These are phyloP conservation scores for Cryptoprocta ferox DNA, from an alignment of 2,797 vertebrate species.

Conservation along the genomic window DNA sequence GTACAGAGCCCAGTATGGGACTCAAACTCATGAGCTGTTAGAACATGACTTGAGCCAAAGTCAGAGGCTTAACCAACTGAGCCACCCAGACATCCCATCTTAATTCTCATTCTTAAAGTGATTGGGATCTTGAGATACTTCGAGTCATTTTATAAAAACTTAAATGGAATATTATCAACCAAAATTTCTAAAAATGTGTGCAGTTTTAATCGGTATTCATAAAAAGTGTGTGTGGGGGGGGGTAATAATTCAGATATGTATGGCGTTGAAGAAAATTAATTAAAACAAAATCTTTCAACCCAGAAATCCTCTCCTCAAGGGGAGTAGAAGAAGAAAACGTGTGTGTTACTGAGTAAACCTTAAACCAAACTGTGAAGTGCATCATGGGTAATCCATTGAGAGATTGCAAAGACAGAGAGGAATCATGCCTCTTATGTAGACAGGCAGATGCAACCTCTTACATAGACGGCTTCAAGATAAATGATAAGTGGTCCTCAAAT, in stretches of 20 bases:
- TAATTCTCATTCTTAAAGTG: neutral
- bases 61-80: neutral
- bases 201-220: neutral
- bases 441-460: neutral
- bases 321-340: neutral
- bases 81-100: neutral
- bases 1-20: neutral
- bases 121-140: neutral
- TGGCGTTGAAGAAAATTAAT: neutral
- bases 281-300: neutral
- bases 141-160: neutral
- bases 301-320: neutral
- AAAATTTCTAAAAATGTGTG: neutral
- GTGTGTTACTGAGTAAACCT: neutral
- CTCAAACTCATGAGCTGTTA: neutral
- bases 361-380: neutral
- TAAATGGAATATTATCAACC: neutral
- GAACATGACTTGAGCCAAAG: neutral
- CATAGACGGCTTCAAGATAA: neutral
- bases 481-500: neutral
- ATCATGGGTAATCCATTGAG: neutral
- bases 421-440: fast-evolving
- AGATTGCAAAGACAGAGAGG: neutral
- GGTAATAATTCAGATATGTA: neutral
- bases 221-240: neutral